Base-by-base conservation (phyloP, 2,888 invertebrate species). In the Corbicula japonica region DNA sequence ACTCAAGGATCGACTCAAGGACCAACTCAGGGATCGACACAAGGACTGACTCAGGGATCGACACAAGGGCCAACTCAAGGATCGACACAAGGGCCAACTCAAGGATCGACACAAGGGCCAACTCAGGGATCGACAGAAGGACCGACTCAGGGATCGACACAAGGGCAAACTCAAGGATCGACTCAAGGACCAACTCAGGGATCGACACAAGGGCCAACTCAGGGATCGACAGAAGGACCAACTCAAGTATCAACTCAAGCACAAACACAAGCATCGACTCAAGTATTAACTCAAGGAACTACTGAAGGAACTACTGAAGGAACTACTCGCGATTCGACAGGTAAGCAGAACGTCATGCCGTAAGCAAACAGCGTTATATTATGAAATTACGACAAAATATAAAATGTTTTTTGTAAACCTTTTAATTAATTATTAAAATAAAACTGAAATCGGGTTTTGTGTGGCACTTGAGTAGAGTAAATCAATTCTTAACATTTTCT, bases 71-170 rank as follows among this genome's bases (percentile, higher is more conserved):
- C 46, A 1, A 46, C 46, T n/a, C n/a, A n/a, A n/a, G n/a, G n/a
- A n/a, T n/a, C n/a, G 26, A 61, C 62, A 4, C n/a, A 23, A 10
- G 46, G 18, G 28, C 44, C 46, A 12, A 62, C 62, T 32, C 46
- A 62, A 28, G 41, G 61, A 6, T 44, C 61, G 26, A 8, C 10
- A 8, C 8, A n/a, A n/a, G 10, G 23, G 21, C 26, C 48, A 8
- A 48, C 48, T n/a, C 1, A n/a, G n/a, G n/a, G n/a, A n/a, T n/a
- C 15, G 1, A 44, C 41, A 41, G 28, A 15, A 3, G 23, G 41
- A 23, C 38, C 61, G 2, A 61, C 61, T 18, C 38, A 61, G 18
- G 30, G 38, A 1, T 61, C 61, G 6, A 61, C 41, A 61, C 38
- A 35, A 15, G 44, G 62, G 5, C 32, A 44, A 26, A 12, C 46